Conservation (phyloP, 2,113 vertebrate genomes). For the Labeo catla region DNA sequence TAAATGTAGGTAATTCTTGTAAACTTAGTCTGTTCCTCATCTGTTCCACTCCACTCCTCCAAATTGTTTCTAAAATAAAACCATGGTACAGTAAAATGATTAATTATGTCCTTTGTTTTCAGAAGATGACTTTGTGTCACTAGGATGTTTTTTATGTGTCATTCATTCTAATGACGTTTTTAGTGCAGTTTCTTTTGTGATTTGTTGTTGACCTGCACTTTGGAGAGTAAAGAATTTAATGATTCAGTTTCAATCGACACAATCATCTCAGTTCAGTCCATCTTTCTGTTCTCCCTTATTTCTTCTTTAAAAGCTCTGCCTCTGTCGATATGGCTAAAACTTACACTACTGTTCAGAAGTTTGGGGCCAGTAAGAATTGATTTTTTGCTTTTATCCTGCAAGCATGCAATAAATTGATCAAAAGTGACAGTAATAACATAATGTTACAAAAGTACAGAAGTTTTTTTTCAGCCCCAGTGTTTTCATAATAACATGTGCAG, state of each 20-base stretch:
- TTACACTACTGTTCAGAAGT: background rate
- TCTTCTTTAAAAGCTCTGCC: background rate
- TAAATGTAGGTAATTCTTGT: conserved; percentile 46
- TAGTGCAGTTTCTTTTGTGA: background rate
- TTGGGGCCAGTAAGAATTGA: background rate
- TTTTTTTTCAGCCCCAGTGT: background rate
- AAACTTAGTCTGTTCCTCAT: conserved; percentile 39
- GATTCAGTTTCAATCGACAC: background rate
- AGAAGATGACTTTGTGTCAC: background rate
- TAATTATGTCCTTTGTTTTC: conserved; percentile 16
- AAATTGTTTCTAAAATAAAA: background rate
- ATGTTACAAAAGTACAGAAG: background rate
- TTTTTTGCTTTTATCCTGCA: background rate
- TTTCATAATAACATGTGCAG: background rate
- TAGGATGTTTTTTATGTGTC: background rate
- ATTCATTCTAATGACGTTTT: background rate
- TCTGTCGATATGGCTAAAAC: background rate
- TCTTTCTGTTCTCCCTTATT: background rate
- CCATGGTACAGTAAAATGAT: background rate
- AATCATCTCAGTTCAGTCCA: background rate
- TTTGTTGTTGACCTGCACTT: background rate
- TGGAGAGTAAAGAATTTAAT: background rate
- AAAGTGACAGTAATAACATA: background rate
- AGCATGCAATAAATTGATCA: background rate
- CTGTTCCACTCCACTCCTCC: conserved; percentile 17